Base-by-base conservation (phyloP, 2,888 invertebrate genomes). In the Yponomeuta plumbellus region DNA sequence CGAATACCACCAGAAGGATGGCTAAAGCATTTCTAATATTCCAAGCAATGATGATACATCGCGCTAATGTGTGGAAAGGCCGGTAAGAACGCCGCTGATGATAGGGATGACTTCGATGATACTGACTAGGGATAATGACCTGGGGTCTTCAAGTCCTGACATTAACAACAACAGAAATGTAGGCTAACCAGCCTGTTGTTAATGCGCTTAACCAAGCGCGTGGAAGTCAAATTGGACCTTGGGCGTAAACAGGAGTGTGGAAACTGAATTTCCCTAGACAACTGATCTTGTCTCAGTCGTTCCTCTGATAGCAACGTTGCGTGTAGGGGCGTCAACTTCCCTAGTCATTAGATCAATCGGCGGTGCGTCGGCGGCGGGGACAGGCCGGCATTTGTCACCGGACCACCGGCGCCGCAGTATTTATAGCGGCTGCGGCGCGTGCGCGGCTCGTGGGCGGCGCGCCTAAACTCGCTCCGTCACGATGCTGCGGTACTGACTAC, bases 391-490 rank as follows among this genome's bases (percentile, higher is more conserved):
- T 90, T 90, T 90, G 90, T 90, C 90, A 88, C 87, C 81, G 86
- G 90, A 91, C 90, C 90, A 91, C 90, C 87, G 82, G 85, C 85
- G 83, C 84, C 81, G 88, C 77, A 73, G 83, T 90, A 91, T 91
- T 91, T 89, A 91, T 91, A 91, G 89, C 84, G 66, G 23, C 83
- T 77, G 82, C 81, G 75, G 74, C 69, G 80, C 80, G 73, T 76
- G 82, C 80, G 66, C 58, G 59, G 17, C 26, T 20, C 65, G 88
- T 87, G 85, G 87, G 88, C 88, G 86, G 81, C 80, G 75, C 68
- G 71, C 65, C 20, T 22, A 21, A 44, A 75, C 77, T 76, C 73
- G 76, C 78, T 76, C 73, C 72, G 78, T 79, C 78, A 77, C 74
- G 76, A 80, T 34, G 34, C 26, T 26, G 5, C 26, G 26, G 26